Percentiles rank a stretch among this genome's conserved stretches.
These are phyloP conservation scores for Eumeta japonica DNA, from an alignment of 1,140 invertebrate genomes.

Conservation along the genomic window DNA sequence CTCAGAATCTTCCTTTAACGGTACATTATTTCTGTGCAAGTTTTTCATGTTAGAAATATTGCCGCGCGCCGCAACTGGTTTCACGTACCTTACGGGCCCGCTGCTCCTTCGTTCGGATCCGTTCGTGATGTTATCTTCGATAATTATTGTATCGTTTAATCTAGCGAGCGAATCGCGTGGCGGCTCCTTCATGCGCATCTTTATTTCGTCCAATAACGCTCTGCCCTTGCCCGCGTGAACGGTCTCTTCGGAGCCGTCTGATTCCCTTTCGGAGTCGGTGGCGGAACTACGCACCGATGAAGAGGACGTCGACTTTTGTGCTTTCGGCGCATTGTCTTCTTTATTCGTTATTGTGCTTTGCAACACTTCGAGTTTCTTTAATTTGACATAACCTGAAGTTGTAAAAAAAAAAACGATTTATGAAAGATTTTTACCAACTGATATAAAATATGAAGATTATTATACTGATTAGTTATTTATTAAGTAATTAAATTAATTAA, in stretches of 20 bases:
- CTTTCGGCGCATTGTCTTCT: constrained; percentile 12
- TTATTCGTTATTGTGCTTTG: constrained; percentile 35
- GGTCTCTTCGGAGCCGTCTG: constrained; percentile 36
- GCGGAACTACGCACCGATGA: constrained; percentile 39
- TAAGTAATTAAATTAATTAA: too few relatives aligned
- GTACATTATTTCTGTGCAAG: constrained; percentile 9
- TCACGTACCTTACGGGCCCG: constrained; percentile 24
- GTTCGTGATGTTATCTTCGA: constrained; percentile 4
- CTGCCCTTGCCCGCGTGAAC: constrained; percentile 22
- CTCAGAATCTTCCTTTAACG: constrained; percentile 15
- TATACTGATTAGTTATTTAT: too few relatives aligned
- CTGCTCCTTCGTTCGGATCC: constrained; percentile 20
- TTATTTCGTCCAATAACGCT: constrained; percentile 25
- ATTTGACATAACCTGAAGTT: constrained; percentile 57
- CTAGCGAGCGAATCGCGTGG: constrained; percentile 5
- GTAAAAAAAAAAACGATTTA: constrained; percentile 11
- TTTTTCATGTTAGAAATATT: constrained; percentile 21
- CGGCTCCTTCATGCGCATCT: constrained; percentile 17
- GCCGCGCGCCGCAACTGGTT: constrained; percentile 16
- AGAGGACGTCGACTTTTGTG: not conserved
- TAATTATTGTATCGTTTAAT: constrained; percentile 8
- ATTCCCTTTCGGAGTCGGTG: constrained; percentile 48
- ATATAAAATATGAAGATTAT: too few relatives aligned
- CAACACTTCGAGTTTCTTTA: constrained; percentile 54
- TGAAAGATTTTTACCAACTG: too few relatives aligned